Percentiles rank a stretch among this genome's conserved stretches.
phyloP scores from a whole-genome alignment of 2,888 invertebrate genomes.

The Ophonus ardosiacus region DNA sequence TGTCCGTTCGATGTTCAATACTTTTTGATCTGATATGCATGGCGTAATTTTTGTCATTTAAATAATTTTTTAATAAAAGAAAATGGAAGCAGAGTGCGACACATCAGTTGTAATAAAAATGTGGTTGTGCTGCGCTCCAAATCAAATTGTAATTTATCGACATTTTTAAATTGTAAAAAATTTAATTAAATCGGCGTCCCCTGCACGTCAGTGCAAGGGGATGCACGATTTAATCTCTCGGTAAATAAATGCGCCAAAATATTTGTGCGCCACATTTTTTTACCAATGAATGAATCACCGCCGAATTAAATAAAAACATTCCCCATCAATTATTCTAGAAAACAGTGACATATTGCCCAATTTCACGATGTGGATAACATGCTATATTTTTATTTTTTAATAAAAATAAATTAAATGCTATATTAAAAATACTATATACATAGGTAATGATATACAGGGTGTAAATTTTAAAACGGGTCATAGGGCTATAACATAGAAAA shows the following conservation, averaged over 20 bases:
- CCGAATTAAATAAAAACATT: conserved; percentile 13
- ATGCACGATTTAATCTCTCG: conserved; percentile 38
- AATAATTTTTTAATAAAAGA: conserved; percentile 41
- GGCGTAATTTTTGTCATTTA: conserved; percentile 38
- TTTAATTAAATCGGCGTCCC: conserved; percentile 26
- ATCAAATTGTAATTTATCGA: conserved; percentile 43
- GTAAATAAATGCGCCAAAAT: conserved; percentile 41
- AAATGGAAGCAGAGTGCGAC: conserved; percentile 14
- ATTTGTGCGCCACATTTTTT: conserved; percentile 32
- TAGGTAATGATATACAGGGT: no score
- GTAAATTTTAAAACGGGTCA: no score
- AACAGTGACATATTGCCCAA: no score
- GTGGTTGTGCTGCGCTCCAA: conserved; percentile 30
- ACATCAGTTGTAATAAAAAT: conserved; percentile 43
- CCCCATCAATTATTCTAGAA: no score
- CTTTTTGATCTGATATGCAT: conserved; percentile 31
- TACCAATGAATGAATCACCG: conserved; percentile 11
- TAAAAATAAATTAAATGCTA: no score
- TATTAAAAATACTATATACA: no score
- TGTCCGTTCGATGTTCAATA: conserved; percentile 29
- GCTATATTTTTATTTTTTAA: no score
- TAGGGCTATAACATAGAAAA: no score
- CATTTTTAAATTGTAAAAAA: conserved; percentile 38
- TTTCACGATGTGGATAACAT: no score
- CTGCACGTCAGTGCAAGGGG: conserved; percentile 27